Evolutionary conservation across 2,113 vertebrate genomes (phyloP), one percentile per base, ranked within the genome.

Genomic region (Spilogale gracilis): DNA sequence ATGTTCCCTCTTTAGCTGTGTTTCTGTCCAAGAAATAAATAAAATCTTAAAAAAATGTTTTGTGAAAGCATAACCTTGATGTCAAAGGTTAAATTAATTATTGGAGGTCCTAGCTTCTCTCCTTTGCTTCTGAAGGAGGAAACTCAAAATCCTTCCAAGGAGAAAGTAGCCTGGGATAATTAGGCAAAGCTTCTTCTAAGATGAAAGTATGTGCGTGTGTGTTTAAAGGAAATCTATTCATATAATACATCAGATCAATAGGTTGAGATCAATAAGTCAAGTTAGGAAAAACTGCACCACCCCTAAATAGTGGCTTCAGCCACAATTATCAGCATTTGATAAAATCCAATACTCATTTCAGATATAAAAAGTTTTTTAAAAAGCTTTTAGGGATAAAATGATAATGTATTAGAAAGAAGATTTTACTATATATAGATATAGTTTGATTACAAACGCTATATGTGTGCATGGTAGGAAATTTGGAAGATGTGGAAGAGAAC

Each of bases 321-420:
- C 60, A 61, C 60, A 61, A 61, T 61, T 61, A 61, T 61, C 60
- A n/a, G 5, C 9, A 23, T 38, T 11, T 56, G 18, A 27, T 92
- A 76, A 95, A 96, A 89, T 85, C 5, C 11, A 83, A 78, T 45
- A 71, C 27, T 93, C 7, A 91, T 83, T 91, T 95, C 73, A 95
- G 65, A 83, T 63, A 63, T 56, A 78, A 73, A 84, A 63, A 43
- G 13, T 12, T 32, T 30, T 76, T 73, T 58, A 80, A 93, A 83
- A 95, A 43, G 7, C 5, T 25, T 60, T 90, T 78, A 85, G 48
- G 38, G 80, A 76, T 79, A 89, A 50, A 87, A 69, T 65, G 17
- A 30, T 52, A 65, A 90, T 80, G 96, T 63, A 32, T 83, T 93
- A 83, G 18, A 73, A 96, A 89, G 23, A 85, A n/a, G 61, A 81